These are phyloP conservation scores for Himalopsyche tibetana DNA, from an alignment of 2,888 invertebrate genomes.

Conservation along the genomic window DNA sequence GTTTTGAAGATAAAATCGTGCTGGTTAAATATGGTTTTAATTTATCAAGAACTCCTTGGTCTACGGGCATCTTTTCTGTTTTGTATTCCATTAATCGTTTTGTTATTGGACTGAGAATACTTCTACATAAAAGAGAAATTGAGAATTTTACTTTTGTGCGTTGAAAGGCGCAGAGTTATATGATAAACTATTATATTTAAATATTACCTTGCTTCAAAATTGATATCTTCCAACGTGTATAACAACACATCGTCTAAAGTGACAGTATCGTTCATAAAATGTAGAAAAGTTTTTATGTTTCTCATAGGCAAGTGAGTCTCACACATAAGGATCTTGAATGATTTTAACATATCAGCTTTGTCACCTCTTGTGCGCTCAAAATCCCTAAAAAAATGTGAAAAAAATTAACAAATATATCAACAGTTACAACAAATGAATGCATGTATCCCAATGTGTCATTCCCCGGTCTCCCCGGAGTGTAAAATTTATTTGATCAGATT, in stretches of 20 bases:
- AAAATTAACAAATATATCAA: too few species aligned
- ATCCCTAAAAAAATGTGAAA: constrained; percentile 50
- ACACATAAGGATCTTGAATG: constrained; percentile 51
- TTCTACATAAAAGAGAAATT: constrained; percentile 24
- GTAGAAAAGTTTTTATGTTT: constrained; percentile 50
- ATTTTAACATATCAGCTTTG: constrained; percentile 50
- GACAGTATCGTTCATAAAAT: constrained; percentile 53
- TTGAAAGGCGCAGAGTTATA: not conserved
- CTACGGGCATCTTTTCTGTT: constrained; percentile 51
- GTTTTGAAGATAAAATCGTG: constrained; percentile 58
- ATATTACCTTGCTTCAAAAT: constrained; percentile 55
- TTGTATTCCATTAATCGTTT: constrained; percentile 57
- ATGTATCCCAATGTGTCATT: too few species aligned
- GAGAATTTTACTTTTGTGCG: not conserved
- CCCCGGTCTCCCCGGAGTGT: too few species aligned
- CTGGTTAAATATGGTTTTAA: constrained; percentile 59
- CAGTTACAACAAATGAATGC: too few species aligned
- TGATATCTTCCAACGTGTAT: constrained; percentile 44
- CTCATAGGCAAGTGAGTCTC: constrained; percentile 54
- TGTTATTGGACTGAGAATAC: constrained; percentile 49
- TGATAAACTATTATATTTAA: constrained; percentile 38
- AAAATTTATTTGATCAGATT: too few species aligned
- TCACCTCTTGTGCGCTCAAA: constrained; percentile 59
- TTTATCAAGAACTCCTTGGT: constrained; percentile 57
- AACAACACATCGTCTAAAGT: constrained; percentile 57